Conservation (phyloP, 2,113 vertebrate species). For the Telmatochromis bifrenatus region DNA sequence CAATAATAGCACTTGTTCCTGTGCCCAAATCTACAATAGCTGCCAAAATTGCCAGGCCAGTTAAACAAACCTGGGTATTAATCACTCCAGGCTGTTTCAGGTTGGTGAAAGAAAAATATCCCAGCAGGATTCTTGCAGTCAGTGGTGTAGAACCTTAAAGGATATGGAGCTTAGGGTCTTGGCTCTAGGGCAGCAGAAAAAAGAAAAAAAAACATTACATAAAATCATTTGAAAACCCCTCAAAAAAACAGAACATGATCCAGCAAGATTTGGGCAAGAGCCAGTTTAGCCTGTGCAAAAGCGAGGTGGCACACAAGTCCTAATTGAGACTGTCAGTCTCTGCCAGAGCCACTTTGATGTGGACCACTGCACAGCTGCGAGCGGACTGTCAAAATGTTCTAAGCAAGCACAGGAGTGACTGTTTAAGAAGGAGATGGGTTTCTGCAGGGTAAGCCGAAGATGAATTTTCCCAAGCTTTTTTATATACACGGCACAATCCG, state of each 20-base stretch:
- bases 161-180: conserved; percentile 2
- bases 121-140: background rate
- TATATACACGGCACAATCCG: background rate
- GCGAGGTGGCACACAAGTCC: conserved; percentile 22
- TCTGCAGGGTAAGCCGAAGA: background rate
- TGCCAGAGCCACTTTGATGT: conserved; percentile 26
- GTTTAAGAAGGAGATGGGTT: background rate
- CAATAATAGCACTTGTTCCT: background rate
- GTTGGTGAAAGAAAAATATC: conserved; percentile 37
- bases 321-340: conserved; percentile 43
- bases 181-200: background rate
- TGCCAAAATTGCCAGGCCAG: conserved; percentile 25
- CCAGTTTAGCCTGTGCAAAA: conserved; percentile 1
- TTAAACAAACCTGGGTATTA: conserved; percentile 5
- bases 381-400: conserved; percentile 1
- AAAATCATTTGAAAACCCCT: conserved; percentile 39
- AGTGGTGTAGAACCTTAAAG: conserved; percentile 5
- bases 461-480: background rate
- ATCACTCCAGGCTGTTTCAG: background rate
- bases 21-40: background rate
- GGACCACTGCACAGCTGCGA: conserved; percentile 29
- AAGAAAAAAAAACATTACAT: background rate
- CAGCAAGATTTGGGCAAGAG: conserved; percentile 1
- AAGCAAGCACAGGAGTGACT: background rate
- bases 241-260: conserved; percentile 24